Percentiles rank a stretch among this genome's conserved stretches.
Conservation (phyloP, 2,113 vertebrate species). For the Istiophorus platypterus region DNA sequence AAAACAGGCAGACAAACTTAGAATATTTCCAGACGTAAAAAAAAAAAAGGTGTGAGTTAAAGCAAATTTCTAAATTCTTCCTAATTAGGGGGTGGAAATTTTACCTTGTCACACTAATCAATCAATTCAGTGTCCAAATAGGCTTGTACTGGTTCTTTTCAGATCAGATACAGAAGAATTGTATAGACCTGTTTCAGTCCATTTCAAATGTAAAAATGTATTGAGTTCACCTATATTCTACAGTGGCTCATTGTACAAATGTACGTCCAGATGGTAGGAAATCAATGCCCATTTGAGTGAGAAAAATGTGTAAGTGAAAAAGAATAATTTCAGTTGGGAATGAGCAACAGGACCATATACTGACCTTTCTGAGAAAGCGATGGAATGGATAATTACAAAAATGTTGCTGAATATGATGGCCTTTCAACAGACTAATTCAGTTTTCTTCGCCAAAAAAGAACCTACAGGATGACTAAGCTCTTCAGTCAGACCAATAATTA, state of each 20-base stretch:
- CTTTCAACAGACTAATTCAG: background rate
- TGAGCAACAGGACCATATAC: background rate
- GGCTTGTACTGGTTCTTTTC: too few species aligned
- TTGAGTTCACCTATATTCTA: background rate
- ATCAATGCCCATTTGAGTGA: background rate
- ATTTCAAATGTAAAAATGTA: background rate
- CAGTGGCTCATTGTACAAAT: too few species aligned
- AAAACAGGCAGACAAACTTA: too few species aligned
- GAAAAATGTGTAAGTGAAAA: background rate
- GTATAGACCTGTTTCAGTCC: too few species aligned
- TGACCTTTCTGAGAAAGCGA: background rate
- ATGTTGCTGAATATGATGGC: background rate
- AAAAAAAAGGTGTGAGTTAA: too few species aligned
- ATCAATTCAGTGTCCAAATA: background rate
- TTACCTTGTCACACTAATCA: background rate
- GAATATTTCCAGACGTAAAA: too few species aligned
- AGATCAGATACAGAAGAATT: too few species aligned
- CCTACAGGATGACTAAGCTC: background rate
- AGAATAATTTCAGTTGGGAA: background rate
- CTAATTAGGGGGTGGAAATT: too few species aligned
- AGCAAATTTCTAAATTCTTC: too few species aligned
- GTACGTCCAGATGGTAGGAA: too few species aligned
- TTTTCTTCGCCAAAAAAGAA: background rate
- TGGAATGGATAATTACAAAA: conserved; percentile 2
- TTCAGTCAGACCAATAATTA: background rate